Base-by-base conservation (phyloP, 2,888 invertebrate species). In the Sinopyrophorus schimmeli region DNA sequence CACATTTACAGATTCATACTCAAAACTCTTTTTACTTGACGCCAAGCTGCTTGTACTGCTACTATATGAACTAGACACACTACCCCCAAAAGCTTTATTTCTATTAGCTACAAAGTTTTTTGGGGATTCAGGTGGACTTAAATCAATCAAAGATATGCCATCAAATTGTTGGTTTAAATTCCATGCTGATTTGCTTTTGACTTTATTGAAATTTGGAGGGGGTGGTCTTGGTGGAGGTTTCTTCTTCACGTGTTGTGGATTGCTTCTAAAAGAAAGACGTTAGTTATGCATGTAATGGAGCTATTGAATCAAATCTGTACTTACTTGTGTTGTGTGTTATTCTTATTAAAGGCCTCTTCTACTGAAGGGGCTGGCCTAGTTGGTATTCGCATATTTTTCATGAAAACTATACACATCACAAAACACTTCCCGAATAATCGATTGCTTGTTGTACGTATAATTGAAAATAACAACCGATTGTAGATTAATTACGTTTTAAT, bases 1-100 rank as follows among this genome's bases (percentile, higher is more conserved):
- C 65, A 76, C 80, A 65, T 75, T 78, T 21, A 76, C 69, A 57
- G 74, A 74, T 3, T 83, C 76, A 61, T 83, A 82, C 66, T 88
- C 87, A 68, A 87, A 88, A 68, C 90, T 89, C 74, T 89, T 90
- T 70, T 91, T 90, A 67, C 90, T 90, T 2, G 88, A 70, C 27
- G 74, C 71, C 54, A 80, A 74, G 63, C 80, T 80, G 62, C 77
- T 80, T 60, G 77, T 69, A 55, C 71, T 69, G 58, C 71, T 72
- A 43, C 70, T 73, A 50, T 68, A 70, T 7, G 71, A 71, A 60
- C 72, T 71, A 14, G 70, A 73, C 11, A 71, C 65, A 60, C 72
- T 73, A 21, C 73, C 73, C 14, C 69, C 68, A 52, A 70, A 70
- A 21, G 58, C 55, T 34, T 56, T 60, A 35, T 58, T 59, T 41